Percentiles rank a stretch among this genome's conserved stretches.
Conservation (phyloP, 2,888 invertebrate species). For the Lobophora halterata region DNA sequence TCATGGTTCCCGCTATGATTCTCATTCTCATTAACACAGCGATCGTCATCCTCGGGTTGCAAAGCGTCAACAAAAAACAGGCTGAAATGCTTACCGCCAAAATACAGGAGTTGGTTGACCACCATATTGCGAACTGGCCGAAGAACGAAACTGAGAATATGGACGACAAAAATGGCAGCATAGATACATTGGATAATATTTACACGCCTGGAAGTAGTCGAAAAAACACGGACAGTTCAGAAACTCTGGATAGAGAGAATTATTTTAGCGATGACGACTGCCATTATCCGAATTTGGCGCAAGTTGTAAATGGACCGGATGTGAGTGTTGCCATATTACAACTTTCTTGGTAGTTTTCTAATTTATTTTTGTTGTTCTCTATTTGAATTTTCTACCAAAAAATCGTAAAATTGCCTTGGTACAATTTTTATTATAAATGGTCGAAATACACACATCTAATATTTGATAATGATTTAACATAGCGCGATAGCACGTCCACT, state of each 20-base stretch:
- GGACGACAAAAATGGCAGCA: constrained; percentile 55
- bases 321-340: constrained; percentile 38
- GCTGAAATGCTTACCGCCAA: constrained; percentile 68
- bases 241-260: constrained; percentile 66
- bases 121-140: constrained; percentile 67
- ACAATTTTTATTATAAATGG: too few relatives aligned
- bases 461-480: too few relatives aligned
- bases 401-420: too few relatives aligned
- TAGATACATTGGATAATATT: constrained; percentile 61
- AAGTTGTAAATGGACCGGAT: constrained; percentile 53
- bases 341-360: constrained; percentile 12
- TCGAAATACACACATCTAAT: too few relatives aligned
- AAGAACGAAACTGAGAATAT: constrained; percentile 46
- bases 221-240: constrained; percentile 71
- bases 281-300: constrained; percentile 54
- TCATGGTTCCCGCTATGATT: constrained; percentile 86
- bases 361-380: neutral
- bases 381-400: neutral
- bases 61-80: constrained; percentile 70
- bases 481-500: too few relatives aligned
- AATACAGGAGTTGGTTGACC: constrained; percentile 68
- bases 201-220: constrained; percentile 65
- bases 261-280: constrained; percentile 65
- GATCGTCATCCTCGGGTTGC: constrained; percentile 79
- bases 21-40: constrained; percentile 83